Evolutionary conservation across 2,113 vertebrate genomes (phyloP), one percentile per base, ranked within the genome.

Genomic region (Arvicanthis niloticus): DNA sequence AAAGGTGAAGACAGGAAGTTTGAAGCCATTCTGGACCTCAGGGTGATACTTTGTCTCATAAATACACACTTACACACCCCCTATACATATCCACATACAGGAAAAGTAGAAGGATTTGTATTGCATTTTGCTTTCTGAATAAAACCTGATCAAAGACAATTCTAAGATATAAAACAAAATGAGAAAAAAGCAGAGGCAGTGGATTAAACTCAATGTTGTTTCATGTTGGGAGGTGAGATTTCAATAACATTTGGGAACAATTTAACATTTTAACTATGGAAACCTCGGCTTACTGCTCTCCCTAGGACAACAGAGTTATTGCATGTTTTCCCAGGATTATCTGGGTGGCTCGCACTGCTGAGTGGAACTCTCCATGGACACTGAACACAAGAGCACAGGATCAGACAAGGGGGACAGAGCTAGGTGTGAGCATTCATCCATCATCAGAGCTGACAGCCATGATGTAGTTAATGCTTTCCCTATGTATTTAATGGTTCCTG

Each of bases 101-200:
- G 45, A 48, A 42, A 65, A 34, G 40, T 86, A 11, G 45, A 62
- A 73, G 13, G 13, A n/a, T 88, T 95, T 96, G 85, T 91, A 78
- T 82, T 91, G 29, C 73, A 10, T 67, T 94, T 94, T 92, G 31
- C 5, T 85, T 91, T 91, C 94, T 89, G 73, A 84, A 26, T 76
- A 95, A 95, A 91, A 13, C 7, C 45, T 82, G 53, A 70, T 40
- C 51, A 93, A 94, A 45, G 42, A 80, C 5, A 51, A 88, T 45
- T 88, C 17, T n/a, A 95, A 91, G 91, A 86, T 81, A 31, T 53
- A 87, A 86, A 82, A 72, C 12, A 53, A 48, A 97, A 6, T 40
- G 81, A 93, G 58, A 91, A 95, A 77, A 37, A 37, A 68, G 53
- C 19, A 87, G 68, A 82, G 68, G 24, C 73, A 56, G 37, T 60